Evolutionary conservation across 2,888 invertebrate species (phyloP).

Genomic region (Hyposoter didymator): DNA sequence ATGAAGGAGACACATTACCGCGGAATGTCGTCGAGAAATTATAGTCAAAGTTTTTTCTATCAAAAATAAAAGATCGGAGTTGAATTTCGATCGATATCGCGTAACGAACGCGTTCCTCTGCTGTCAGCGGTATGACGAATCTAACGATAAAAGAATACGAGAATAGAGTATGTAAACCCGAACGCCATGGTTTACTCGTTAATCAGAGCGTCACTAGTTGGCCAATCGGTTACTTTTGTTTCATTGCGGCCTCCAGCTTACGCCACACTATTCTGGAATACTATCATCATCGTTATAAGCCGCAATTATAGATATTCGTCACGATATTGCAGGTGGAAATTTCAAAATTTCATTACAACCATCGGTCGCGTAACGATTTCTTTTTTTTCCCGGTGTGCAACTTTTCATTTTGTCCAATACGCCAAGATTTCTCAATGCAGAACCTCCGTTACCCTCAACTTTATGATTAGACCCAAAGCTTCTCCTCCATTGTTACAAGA

Average conservation of each 20-base stretch:
- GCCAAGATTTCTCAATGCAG: too few relatives aligned
- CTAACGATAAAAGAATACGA: conserved; percentile 53
- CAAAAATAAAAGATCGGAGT: neutral
- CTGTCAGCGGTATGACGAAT: conserved; percentile 44
- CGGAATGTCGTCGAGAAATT: neutral
- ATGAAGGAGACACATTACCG: neutral
- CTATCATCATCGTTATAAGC: conserved; percentile 24
- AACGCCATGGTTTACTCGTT: conserved; percentile 69
- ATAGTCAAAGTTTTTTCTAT: neutral
- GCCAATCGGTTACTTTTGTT: conserved; percentile 71
- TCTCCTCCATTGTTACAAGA: too few relatives aligned
- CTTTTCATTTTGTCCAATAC: neutral
- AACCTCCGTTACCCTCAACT: too few relatives aligned
- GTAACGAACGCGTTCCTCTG: conserved; percentile 12
- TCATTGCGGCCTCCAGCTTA: conserved; percentile 62
- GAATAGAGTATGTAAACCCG: conserved; percentile 26
- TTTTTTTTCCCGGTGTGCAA: neutral
- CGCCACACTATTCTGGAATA: conserved; percentile 52
- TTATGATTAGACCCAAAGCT: too few relatives aligned
- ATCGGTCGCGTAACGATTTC: conserved; percentile 4
- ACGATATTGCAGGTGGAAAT: conserved; percentile 37
- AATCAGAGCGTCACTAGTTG: conserved; percentile 83
- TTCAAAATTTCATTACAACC: conserved; percentile 19
- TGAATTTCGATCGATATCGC: neutral
- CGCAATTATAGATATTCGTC: conserved; percentile 12